Evolutionary conservation across 2,113 vertebrate genomes (phyloP).

Genomic region (Pungitius pungitius): DNA sequence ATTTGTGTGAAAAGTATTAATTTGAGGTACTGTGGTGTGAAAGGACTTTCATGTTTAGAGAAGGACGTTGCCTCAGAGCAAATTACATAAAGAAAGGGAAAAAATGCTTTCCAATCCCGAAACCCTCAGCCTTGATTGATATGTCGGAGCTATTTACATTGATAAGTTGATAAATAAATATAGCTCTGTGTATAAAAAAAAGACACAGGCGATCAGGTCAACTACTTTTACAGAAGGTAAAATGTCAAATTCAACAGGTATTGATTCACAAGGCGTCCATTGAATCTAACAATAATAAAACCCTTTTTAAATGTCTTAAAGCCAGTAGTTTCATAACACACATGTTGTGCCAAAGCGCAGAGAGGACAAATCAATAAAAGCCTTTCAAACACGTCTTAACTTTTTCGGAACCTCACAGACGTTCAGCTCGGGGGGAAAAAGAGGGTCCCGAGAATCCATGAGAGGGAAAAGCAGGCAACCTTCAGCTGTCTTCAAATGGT

Average conservation of each 20-base stretch:
- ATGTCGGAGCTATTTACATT: background rate
- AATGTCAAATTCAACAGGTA: background rate
- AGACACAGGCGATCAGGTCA: background rate
- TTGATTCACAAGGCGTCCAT: constrained; percentile 3
- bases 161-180: background rate
- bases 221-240: background rate
- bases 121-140: constrained; percentile 3
- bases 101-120: background rate
- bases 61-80: constrained; percentile 19
- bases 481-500: constrained; percentile 44
- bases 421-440: background rate
- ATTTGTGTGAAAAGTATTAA: constrained; percentile 53
- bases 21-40: constrained; percentile 56
- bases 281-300: constrained; percentile 18
- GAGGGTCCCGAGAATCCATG: constrained; percentile 41
- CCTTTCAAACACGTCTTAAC: constrained; percentile 26
- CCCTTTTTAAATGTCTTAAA: background rate
- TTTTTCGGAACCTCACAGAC: constrained; percentile 1
- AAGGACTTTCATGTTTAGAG: constrained; percentile 52
- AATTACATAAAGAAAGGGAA: constrained; percentile 11
- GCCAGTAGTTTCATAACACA: background rate
- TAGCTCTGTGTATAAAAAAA: background rate
- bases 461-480: constrained; percentile 58
- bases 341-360: background rate
- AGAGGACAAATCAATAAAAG: constrained; percentile 24